Evolutionary conservation across 1,140 invertebrate species (phyloP).

Genomic region (Drosophila triauraria): DNA sequence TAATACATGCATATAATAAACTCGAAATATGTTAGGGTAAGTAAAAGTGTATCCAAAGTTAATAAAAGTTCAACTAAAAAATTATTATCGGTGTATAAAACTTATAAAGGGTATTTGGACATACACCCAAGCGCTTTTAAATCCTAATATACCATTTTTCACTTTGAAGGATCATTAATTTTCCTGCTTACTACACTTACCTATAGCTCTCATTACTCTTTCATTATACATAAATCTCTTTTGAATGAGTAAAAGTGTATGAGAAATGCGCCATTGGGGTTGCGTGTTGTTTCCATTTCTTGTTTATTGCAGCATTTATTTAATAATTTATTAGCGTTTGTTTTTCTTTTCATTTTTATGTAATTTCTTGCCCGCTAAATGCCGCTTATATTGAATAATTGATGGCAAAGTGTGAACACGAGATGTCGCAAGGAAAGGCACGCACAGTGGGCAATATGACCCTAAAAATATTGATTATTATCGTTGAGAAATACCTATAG

Average conservation of each 20-base stretch:
- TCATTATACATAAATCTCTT: background rate
- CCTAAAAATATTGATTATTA: background rate
- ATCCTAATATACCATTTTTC: too few relatives aligned
- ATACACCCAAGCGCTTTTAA: background rate
- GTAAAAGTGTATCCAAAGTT: too few relatives aligned
- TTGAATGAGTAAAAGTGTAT: constrained; percentile 28
- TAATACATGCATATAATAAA: too few relatives aligned
- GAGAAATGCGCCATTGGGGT: background rate
- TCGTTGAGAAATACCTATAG: background rate
- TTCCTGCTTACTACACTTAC: background rate
- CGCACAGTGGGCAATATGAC: background rate
- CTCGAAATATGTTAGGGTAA: background rate
- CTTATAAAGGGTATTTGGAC: too few relatives aligned
- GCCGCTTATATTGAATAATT: constrained; percentile 72
- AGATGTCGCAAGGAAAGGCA: constrained; percentile 56
- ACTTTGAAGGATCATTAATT: background rate
- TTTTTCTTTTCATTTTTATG: constrained; percentile 62
- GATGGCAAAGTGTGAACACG: constrained; percentile 67
- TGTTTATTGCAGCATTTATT: constrained; percentile 70
- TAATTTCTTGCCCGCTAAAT: constrained; percentile 57
- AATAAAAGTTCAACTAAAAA: too few relatives aligned
- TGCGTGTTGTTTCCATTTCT: constrained; percentile 8
- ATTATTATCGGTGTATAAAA: too few relatives aligned
- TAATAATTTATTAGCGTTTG: constrained; percentile 71
- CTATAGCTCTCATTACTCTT: background rate